Conservation (phyloP, 2,888 invertebrate genomes). For the Pammene aurita region DNA sequence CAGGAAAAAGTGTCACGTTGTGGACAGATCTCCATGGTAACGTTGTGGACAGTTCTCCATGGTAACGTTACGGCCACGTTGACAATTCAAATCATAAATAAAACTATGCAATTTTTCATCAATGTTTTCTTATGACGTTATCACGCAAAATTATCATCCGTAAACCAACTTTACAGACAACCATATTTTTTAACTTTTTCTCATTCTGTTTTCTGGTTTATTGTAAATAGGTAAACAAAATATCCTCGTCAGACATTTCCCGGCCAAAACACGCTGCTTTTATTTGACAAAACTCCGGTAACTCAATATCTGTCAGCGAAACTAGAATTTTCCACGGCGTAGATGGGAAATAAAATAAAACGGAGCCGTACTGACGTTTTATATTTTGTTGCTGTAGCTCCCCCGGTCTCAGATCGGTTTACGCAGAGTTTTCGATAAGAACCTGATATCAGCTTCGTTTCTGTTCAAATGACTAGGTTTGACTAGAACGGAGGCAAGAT, state of each 20-base stretch:
- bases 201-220: not conserved
- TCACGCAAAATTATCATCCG: too few relatives aligned
- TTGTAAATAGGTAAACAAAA: conserved; percentile 30
- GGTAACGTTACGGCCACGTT: too few relatives aligned
- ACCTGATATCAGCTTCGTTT: conserved; percentile 5
- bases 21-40: too few relatives aligned
- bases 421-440: conserved; percentile 35
- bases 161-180: too few relatives aligned
- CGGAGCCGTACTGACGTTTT: conserved; percentile 56
- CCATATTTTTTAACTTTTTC: not conserved
- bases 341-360: conserved; percentile 69
- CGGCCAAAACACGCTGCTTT: conserved; percentile 58
- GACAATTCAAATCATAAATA: too few relatives aligned
- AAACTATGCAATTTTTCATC: too few relatives aligned
- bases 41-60: too few relatives aligned
- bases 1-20: too few relatives aligned
- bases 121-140: too few relatives aligned
- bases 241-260: conserved; percentile 12
- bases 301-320: conserved; percentile 74
- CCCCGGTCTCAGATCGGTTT: conserved; percentile 44
- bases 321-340: conserved; percentile 69
- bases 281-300: conserved; percentile 69
- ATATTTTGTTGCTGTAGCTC: conserved; percentile 47
- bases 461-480: conserved; percentile 5
- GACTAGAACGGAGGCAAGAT: not conserved